These are phyloP conservation scores for Nomia melanderi DNA, from an alignment of 1,140 invertebrate genomes.

Conservation along the genomic window DNA sequence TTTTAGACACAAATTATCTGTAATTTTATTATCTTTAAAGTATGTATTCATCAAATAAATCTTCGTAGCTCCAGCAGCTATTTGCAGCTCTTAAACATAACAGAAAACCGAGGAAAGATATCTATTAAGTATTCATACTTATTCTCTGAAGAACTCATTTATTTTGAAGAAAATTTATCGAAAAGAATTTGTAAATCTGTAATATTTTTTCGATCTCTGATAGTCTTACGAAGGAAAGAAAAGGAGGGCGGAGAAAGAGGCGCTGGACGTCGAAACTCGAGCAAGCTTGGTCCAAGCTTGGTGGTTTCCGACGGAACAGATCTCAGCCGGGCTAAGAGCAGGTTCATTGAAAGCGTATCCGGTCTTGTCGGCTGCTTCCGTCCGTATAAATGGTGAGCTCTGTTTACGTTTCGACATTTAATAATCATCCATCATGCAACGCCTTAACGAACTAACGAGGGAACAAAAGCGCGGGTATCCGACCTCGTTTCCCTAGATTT, in stretches of 20 bases:
- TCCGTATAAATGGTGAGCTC: slow-evolving; percentile 29
- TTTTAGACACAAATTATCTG: no score
- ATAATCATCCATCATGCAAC: slow-evolving; percentile 58
- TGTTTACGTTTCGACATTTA: slow-evolving; percentile 55
- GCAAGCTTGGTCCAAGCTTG: neutral
- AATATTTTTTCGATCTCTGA: neutral
- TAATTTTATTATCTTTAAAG: no score
- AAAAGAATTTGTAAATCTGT: slow-evolving; percentile 55
- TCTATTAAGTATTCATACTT: no score
- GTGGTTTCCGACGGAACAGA: slow-evolving; percentile 35
- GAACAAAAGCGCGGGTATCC: slow-evolving; percentile 44
- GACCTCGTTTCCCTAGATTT: slow-evolving; percentile 45
- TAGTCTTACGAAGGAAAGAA: neutral
- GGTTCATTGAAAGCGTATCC: slow-evolving; percentile 43
- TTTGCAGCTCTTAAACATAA: no score
- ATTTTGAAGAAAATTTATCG: no score
- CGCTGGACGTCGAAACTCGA: neutral
- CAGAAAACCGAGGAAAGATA: no score
- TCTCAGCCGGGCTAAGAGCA: slow-evolving; percentile 17
- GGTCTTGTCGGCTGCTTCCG: slow-evolving; percentile 22
- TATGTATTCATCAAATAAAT: no score
- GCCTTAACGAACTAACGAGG: slow-evolving; percentile 51
- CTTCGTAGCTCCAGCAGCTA: no score
- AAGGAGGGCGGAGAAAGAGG: neutral
- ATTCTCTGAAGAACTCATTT: no score